Percentiles rank a stretch among this genome's conserved stretches.
Evolutionary conservation across 1,140 invertebrate species (phyloP).

Genomic region (Cepaea nemoralis): DNA sequence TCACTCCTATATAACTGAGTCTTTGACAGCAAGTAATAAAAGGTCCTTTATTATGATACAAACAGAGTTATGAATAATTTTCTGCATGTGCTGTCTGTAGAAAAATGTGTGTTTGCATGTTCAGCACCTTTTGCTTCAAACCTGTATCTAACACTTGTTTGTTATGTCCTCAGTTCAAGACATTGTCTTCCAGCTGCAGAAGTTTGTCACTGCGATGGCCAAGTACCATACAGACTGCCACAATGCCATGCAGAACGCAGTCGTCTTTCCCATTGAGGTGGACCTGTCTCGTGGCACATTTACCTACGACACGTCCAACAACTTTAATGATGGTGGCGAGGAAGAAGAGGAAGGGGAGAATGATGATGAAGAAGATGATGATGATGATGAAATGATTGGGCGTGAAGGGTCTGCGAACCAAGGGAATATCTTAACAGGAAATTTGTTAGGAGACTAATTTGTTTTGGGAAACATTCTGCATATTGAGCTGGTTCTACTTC

Average conservation of each 20-base stretch:
- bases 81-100: too few species aligned
- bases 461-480: too few species aligned
- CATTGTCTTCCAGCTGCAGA: slow-evolving; percentile 86
- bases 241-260: slow-evolving; percentile 79
- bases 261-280: slow-evolving; percentile 95
- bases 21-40: too few species aligned
- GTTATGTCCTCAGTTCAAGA: slow-evolving; percentile 86
- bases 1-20: too few species aligned
- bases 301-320: slow-evolving; percentile 69
- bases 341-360: slow-evolving; percentile 60
- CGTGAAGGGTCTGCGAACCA: not conserved
- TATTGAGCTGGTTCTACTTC: too few species aligned
- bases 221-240: slow-evolving; percentile 80
- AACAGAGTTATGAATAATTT: too few species aligned
- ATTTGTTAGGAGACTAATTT: slow-evolving; percentile 7
- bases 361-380: too few species aligned
- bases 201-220: slow-evolving; percentile 84
- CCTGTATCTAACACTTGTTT: too few species aligned
- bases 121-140: too few species aligned
- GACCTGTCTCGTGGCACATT: slow-evolving; percentile 93
- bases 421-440: slow-evolving; percentile 23
- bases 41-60: too few species aligned
- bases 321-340: slow-evolving; percentile 67
- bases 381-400: slow-evolving; percentile 32
- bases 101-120: too few species aligned